phyloP scores from a whole-genome alignment of 2,888 invertebrate genomes.

The Miltochrista miniata region DNA sequence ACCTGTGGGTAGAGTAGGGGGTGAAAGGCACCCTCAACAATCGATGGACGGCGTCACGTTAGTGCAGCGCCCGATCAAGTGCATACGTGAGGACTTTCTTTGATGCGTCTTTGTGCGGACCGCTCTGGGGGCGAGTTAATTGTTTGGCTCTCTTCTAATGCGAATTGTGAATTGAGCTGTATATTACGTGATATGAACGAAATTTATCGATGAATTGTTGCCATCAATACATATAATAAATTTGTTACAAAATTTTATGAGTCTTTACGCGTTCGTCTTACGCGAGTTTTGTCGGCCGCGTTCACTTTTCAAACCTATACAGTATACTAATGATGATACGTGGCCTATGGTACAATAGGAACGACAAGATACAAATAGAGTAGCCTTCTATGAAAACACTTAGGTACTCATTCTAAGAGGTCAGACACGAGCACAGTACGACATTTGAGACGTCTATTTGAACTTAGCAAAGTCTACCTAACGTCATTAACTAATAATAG shows the following conservation, averaged over 20 bases:
- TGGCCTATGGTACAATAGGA: no score
- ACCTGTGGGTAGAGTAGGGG: conserved; percentile 7
- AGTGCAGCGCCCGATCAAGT: conserved; percentile 76
- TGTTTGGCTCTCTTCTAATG: conserved; percentile 37
- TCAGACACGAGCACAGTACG: no score
- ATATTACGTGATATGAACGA: conserved; percentile 10
- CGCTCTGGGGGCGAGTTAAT: conserved; percentile 38
- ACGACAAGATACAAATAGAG: no score
- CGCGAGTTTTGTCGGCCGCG: no score
- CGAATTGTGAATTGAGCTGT: conserved; percentile 16
- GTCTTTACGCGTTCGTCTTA: not conserved
- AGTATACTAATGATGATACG: no score
- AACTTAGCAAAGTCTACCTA: no score
- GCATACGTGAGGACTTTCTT: conserved; percentile 78
- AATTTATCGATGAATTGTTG: conserved; percentile 3
- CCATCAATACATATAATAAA: no score
- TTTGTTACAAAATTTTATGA: conserved; percentile 4
- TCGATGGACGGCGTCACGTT: conserved; percentile 79
- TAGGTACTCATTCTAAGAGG: no score
- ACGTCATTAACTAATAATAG: no score
- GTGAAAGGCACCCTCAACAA: conserved; percentile 50
- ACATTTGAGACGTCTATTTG: no score
- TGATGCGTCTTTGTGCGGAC: conserved; percentile 68
- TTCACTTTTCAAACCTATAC: no score
- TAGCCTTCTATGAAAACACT: no score